phyloP scores from a whole-genome alignment of 1,140 invertebrate species.

The Drosophila arawakana region DNA sequence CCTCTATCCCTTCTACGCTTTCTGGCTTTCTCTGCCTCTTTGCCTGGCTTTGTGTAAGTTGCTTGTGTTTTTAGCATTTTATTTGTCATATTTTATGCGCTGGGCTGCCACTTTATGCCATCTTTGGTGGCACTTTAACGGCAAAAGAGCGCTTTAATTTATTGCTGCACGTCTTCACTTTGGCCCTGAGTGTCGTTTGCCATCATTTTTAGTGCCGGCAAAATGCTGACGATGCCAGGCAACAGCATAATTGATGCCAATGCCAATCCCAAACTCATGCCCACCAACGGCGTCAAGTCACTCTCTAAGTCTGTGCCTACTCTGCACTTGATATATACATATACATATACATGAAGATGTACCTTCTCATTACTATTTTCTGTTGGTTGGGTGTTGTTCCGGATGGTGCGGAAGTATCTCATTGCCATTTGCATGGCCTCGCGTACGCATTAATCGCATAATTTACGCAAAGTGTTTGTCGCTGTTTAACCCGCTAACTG shows the following conservation, averaged over 20 bases:
- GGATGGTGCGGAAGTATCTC: conserved; percentile 31
- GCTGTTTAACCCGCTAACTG: conserved; percentile 49
- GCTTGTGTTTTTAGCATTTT: conserved; percentile 34
- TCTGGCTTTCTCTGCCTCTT: neutral
- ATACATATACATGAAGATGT: conserved; percentile 17
- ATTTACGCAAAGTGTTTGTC: conserved; percentile 36
- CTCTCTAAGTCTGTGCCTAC: conserved; percentile 1
- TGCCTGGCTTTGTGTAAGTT: too few species aligned
- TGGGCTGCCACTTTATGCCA: conserved; percentile 43
- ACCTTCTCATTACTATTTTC: conserved; percentile 10
- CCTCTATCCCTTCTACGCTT: neutral
- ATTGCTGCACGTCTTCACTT: conserved; percentile 57
- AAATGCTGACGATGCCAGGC: conserved; percentile 41
- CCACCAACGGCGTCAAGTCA: neutral
- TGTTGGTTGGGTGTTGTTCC: neutral
- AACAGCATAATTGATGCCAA: conserved; percentile 61
- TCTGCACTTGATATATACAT: conserved; percentile 42
- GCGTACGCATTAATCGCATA: conserved; percentile 44
- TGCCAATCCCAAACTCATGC: conserved; percentile 25
- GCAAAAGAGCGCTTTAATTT: conserved; percentile 59
- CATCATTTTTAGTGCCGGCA: conserved; percentile 57
- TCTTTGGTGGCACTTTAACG: conserved; percentile 46
- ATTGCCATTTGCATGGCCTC: conserved; percentile 48
- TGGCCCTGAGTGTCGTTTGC: conserved; percentile 48
- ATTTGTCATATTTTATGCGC: conserved; percentile 45